Conservation (phyloP, 2,888 invertebrate species). For the Caenorhabditis auriculariae region DNA sequence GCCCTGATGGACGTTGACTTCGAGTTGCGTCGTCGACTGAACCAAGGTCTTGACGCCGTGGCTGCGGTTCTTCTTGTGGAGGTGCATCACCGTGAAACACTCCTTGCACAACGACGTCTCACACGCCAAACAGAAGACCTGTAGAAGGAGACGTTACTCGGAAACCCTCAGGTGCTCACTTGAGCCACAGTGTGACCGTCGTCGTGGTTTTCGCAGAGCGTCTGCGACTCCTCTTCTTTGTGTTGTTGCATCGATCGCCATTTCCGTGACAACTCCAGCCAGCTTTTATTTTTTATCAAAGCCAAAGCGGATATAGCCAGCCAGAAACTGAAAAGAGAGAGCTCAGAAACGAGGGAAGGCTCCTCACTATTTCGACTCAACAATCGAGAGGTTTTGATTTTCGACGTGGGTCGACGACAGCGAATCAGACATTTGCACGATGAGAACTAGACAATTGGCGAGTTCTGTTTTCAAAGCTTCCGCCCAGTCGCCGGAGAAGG, state of each 20-base stretch:
- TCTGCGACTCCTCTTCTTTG: slow-evolving; percentile 46
- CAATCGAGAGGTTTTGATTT: neutral
- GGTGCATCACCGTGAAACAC: slow-evolving; percentile 90
- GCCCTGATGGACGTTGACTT: slow-evolving; percentile 90
- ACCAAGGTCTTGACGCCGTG: slow-evolving; percentile 23
- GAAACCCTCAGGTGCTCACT: slow-evolving; percentile 2
- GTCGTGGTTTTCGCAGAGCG: slow-evolving; percentile 89
- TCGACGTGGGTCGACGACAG: slow-evolving; percentile 11
- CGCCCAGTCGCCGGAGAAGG: slow-evolving; percentile 49
- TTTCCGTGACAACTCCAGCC: slow-evolving; percentile 46
- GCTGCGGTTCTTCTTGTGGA: slow-evolving; percentile 79
- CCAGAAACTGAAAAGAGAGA: slow-evolving; percentile 71
- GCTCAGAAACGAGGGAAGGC: too few relatives aligned
- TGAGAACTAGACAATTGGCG: slow-evolving; percentile 29
- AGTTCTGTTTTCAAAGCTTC: slow-evolving; percentile 37
- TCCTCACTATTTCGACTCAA: slow-evolving; percentile 17
- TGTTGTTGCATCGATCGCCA: neutral
- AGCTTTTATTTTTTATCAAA: slow-evolving; percentile 72
- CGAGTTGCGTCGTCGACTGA: slow-evolving; percentile 61
- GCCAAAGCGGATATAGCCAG: slow-evolving; percentile 87
- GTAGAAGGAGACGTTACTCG: slow-evolving; percentile 74
- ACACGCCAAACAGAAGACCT: slow-evolving; percentile 84
- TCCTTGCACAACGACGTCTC: slow-evolving; percentile 76
- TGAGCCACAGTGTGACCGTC: slow-evolving; percentile 69
- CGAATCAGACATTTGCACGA: slow-evolving; percentile 30